phyloP scores from a whole-genome alignment of 2,797 vertebrate species.

The Rhynchonycteris naso region DNA sequence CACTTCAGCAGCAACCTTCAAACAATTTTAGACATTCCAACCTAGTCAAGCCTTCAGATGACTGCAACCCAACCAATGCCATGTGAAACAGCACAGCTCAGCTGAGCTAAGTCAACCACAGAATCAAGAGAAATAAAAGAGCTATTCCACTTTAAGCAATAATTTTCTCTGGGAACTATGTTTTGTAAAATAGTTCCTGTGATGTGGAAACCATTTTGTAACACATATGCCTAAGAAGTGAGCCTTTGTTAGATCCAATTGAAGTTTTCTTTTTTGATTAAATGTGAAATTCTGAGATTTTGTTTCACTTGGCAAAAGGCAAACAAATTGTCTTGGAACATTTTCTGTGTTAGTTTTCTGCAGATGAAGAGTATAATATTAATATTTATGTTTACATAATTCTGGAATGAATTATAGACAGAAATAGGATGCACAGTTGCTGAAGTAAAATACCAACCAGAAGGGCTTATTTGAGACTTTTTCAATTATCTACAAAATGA shows the following conservation, averaged over 20 bases:
- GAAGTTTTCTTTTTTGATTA: constrained; percentile 80
- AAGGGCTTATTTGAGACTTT: constrained; percentile 48
- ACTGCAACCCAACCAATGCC: neutral
- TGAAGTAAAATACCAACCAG: neutral
- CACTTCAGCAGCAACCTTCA: neutral
- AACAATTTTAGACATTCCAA: neutral
- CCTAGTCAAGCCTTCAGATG: neutral
- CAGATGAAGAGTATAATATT: constrained; percentile 59
- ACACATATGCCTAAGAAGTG: no score
- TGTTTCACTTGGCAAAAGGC: constrained; percentile 80
- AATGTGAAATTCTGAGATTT: constrained; percentile 74
- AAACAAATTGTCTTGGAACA: constrained; percentile 76
- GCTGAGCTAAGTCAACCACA: neutral
- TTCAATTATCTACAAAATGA: neutral
- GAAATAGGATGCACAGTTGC: constrained; percentile 50
- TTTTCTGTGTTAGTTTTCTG: constrained; percentile 67
- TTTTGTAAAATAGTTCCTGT: no score
- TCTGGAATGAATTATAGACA: constrained; percentile 55
- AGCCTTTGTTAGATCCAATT: no score
- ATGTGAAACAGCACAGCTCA: neutral
- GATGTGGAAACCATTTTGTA: no score
- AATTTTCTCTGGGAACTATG: no score
- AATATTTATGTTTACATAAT: constrained; percentile 73
- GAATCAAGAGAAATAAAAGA: neutral
- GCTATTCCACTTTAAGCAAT: neutral